These are phyloP conservation scores for Sebastes hopkinsi DNA, from an alignment of 2,797 vertebrate genomes.

Conservation along the genomic window DNA sequence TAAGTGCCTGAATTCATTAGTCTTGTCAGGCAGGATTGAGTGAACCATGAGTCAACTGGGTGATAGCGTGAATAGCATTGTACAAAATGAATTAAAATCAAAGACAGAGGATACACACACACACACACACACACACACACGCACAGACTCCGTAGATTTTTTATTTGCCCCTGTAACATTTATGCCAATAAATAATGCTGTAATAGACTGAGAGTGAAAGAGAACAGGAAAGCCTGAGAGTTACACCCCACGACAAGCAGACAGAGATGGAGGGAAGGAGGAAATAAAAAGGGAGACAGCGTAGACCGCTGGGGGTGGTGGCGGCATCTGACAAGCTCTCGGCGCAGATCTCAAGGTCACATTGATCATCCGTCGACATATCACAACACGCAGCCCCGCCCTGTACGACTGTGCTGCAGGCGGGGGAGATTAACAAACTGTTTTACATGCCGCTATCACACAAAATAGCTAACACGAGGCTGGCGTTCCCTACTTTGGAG, in stretches of 20 bases:
- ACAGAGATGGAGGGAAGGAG: not conserved
- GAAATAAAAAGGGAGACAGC: not conserved
- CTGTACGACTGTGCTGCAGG: conserved; percentile 1
- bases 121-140: not conserved
- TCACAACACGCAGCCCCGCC: conserved; percentile 38
- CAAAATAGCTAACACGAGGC: not conserved
- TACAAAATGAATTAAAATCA: not conserved
- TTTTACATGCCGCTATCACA: not conserved
- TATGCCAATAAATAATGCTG: conserved; percentile 7
- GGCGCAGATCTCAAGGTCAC: conserved; percentile 72
- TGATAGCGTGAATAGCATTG: conserved; percentile 1
- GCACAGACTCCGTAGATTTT: not conserved
- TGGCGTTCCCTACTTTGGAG: not conserved
- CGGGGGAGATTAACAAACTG: not conserved
- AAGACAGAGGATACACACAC: not conserved
- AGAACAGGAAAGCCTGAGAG: not conserved
- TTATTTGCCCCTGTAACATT: conserved; percentile 11
- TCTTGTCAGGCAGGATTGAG: not conserved
- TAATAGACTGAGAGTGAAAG: conserved; percentile 10
- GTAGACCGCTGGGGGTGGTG: conserved; percentile 3
- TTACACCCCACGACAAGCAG: not conserved
- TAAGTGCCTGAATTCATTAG: too few species aligned
- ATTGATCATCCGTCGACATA: conserved; percentile 62
- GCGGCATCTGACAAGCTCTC: conserved; percentile 13
- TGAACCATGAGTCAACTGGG: conserved; percentile 14